phyloP scores from a whole-genome alignment of 2,113 vertebrate genomes.

The Asarcornis scutulata region DNA sequence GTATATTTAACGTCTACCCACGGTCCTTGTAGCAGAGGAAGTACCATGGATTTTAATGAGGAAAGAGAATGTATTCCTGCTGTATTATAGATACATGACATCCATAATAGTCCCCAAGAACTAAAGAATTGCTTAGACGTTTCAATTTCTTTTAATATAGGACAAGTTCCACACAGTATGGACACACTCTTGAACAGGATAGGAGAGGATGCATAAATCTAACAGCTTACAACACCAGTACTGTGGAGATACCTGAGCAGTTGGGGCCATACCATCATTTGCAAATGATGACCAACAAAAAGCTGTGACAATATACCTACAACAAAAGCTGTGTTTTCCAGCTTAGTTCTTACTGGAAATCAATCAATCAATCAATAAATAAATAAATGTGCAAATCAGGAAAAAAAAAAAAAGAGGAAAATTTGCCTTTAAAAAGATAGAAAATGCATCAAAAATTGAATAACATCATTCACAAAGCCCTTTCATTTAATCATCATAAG shows the following conservation, averaged over 20 bases:
- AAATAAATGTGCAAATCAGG: background rate
- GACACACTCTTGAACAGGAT: background rate
- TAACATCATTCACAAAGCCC: background rate
- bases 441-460: background rate
- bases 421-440: background rate
- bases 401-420: background rate
- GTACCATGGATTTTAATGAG: background rate
- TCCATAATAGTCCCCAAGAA: background rate
- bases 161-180: background rate
- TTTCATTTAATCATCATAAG: conserved; percentile 1
- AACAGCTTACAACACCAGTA: rapidly evolving
- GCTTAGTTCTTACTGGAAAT: background rate
- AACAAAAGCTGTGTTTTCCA: background rate
- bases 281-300: background rate
- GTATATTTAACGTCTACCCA: background rate
- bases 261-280: background rate
- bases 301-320: too few relatives aligned
- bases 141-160: background rate
- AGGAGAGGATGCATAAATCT: background rate
- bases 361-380: background rate
- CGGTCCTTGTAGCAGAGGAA: background rate
- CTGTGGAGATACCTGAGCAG: background rate
- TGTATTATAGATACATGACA: background rate
- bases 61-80: background rate
- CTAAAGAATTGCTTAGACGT: background rate